Evolutionary conservation across 2,797 vertebrate species (phyloP).

Genomic region (Chaunax sp.): DNA sequence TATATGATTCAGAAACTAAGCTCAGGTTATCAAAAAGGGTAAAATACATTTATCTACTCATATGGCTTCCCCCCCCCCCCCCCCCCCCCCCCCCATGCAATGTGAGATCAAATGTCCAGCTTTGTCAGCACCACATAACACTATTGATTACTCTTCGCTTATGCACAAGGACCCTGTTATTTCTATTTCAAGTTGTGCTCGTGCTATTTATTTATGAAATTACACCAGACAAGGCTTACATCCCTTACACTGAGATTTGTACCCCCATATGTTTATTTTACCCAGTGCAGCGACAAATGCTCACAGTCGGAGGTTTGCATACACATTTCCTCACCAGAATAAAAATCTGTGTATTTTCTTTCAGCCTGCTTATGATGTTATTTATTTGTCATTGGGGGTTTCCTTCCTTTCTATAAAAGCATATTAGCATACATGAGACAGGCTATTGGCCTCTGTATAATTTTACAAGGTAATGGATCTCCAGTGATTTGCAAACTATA

Average conservation of each 20-base stretch:
- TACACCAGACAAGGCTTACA: background rate
- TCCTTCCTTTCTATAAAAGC: constrained; percentile 61
- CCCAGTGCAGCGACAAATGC: background rate
- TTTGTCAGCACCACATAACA: background rate
- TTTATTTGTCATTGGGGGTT: constrained; percentile 58
- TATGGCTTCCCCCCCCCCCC: too few species aligned
- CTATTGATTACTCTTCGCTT: background rate
- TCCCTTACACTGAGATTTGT: background rate
- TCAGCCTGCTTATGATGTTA: constrained; percentile 43
- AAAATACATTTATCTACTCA: background rate
- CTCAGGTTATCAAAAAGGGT: constrained; percentile 11
- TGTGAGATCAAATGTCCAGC: too few species aligned
- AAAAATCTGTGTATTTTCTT: constrained; percentile 22
- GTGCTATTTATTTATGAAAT: constrained; percentile 14
- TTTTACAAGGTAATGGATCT: constrained; percentile 69
- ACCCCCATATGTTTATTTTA: background rate
- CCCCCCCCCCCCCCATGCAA: too few species aligned
- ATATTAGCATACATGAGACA: constrained; percentile 63
- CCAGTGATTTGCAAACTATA: constrained; percentile 60
- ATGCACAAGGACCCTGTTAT: background rate
- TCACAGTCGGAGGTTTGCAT: constrained; percentile 22
- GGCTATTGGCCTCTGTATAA: constrained; percentile 44
- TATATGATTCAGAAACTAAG: constrained; percentile 8
- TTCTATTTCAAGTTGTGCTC: constrained; percentile 3
- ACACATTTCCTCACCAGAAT: constrained; percentile 28